A percentile compares a stretch with the other conserved stretches of the same genome.
phyloP scores from a whole-genome alignment of 2,797 vertebrate genomes.

The Borostomias antarcticus region DNA sequence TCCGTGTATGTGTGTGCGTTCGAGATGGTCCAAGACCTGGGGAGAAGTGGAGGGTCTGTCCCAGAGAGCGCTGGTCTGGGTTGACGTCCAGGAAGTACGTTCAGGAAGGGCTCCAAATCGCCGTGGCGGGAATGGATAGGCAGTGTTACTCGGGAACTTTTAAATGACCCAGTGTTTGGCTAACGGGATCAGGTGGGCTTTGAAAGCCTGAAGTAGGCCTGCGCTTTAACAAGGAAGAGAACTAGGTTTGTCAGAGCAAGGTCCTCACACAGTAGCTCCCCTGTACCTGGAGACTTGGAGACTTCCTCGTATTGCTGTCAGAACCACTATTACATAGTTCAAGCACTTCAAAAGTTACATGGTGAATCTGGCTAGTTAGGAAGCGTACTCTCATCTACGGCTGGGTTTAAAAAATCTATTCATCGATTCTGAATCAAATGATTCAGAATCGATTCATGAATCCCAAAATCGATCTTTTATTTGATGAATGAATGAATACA shows the following conservation, averaged over 20 bases:
- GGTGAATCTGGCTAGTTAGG: too few species aligned
- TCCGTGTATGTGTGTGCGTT: slow-evolving; percentile 23
- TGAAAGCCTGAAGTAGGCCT: slow-evolving; percentile 44
- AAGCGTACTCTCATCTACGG: too few species aligned
- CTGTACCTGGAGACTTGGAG: slow-evolving; percentile 12
- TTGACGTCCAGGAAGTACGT: slow-evolving; percentile 45
- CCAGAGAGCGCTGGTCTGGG: neutral
- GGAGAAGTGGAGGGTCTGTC: slow-evolving; percentile 35
- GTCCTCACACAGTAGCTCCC: slow-evolving; percentile 1
- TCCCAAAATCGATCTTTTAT: too few species aligned
- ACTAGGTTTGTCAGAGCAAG: slow-evolving; percentile 9
- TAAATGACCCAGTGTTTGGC: slow-evolving; percentile 65
- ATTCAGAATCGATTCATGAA: too few species aligned
- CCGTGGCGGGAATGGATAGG: slow-evolving; percentile 15
- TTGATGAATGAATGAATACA: too few species aligned
- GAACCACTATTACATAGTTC: neutral
- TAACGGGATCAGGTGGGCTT: slow-evolving; percentile 48
- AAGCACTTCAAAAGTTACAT: neutral
- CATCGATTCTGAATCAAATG: too few species aligned
- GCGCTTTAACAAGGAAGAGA: slow-evolving; percentile 41
- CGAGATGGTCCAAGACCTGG: neutral
- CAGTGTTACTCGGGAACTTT: slow-evolving; percentile 49
- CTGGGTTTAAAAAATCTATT: too few species aligned
- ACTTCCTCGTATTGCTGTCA: slow-evolving; percentile 1
- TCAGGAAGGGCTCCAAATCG: slow-evolving; percentile 19